Evolutionary conservation across 2,888 invertebrate species (phyloP), one percentile per base, ranked within the genome.

Genomic region (Diachrysia chrysitis): DNA sequence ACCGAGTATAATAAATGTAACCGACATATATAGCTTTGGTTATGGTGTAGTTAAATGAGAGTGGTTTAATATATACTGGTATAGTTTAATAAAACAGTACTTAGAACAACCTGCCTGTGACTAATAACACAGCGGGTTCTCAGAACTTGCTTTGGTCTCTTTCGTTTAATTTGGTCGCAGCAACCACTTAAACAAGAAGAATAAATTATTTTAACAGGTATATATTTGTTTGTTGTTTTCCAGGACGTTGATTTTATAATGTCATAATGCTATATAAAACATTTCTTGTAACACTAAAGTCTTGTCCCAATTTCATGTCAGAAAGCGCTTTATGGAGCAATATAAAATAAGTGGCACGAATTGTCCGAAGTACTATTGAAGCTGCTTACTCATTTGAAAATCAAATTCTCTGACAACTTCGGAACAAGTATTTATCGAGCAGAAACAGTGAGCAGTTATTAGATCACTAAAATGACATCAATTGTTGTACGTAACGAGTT

Each of bases 21-120:
- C 54, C 54, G 84, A 83, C 83, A 79, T 78, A 79, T 78, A 74
- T 46, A 73, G 37, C 55, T 54, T 73, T 58, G 53, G 68, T 63
- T 82, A 74, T 71, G 62, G 71, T 78, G 69, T 71, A 66, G 64
- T 73, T 59, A 70, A 71, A 58, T 55, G 60, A 69, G 53, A 54
- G 46, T 56, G 63, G 55, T 72, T 75, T 73, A 71, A 69, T 74
- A 61, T 66, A 64, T 48, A 75, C 66, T 60, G 32, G 35, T 57
- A 63, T 73, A 71, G 70, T 72, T 53, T 75, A 75, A 82, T 77
- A 79, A 75, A 79, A 70, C 76, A 69, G 61, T 67, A 68, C 58
- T 69, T 66, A 65, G 64, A 82, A 73, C 66, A 63, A 72, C 55
- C 58, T 63, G 70, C 69, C 37, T 63, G 69, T 71, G 73, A 82